Percentiles rank a stretch among this genome's conserved stretches.
Evolutionary conservation across 2,797 vertebrate species (phyloP).

Genomic region (Ctenochaetus hawaiiensis): DNA sequence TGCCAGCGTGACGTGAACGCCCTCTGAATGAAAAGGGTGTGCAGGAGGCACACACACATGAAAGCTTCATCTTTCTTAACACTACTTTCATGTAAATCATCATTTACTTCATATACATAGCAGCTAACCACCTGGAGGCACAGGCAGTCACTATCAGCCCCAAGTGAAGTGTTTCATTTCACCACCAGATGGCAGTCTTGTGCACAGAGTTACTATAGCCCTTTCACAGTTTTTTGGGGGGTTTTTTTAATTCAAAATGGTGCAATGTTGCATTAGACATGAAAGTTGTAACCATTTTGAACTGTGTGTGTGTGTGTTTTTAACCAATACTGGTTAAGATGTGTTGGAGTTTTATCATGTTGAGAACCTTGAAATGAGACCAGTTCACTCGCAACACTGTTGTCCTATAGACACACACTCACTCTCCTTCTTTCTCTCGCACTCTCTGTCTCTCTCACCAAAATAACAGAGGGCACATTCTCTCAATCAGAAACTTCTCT

Average conservation of each 20-base stretch:
- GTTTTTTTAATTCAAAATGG: background rate
- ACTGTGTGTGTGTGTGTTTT: background rate
- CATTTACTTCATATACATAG: slow-evolving; percentile 10
- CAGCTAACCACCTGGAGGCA: slow-evolving; percentile 31
- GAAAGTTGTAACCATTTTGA: background rate
- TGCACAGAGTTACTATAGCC: slow-evolving; percentile 33
- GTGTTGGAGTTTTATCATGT: background rate
- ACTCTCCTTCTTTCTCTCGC: no score
- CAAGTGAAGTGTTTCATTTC: slow-evolving; percentile 3
- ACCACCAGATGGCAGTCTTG: slow-evolving; percentile 73
- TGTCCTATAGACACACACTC: background rate
- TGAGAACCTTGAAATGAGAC: background rate
- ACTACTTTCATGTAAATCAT: slow-evolving; percentile 52
- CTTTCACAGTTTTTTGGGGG: background rate
- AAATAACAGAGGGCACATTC: background rate
- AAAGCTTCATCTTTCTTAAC: slow-evolving; percentile 46
- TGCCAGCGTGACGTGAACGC: slow-evolving; percentile 7
- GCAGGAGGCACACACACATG: slow-evolving; percentile 18
- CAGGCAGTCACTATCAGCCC: background rate
- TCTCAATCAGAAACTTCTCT: background rate
- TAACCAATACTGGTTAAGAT: background rate
- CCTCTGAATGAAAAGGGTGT: background rate
- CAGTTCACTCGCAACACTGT: background rate
- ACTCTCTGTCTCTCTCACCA: background rate
- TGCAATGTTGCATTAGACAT: background rate